Conservation (phyloP, 1,140 invertebrate species). For the Drosophila saltans region DNA sequence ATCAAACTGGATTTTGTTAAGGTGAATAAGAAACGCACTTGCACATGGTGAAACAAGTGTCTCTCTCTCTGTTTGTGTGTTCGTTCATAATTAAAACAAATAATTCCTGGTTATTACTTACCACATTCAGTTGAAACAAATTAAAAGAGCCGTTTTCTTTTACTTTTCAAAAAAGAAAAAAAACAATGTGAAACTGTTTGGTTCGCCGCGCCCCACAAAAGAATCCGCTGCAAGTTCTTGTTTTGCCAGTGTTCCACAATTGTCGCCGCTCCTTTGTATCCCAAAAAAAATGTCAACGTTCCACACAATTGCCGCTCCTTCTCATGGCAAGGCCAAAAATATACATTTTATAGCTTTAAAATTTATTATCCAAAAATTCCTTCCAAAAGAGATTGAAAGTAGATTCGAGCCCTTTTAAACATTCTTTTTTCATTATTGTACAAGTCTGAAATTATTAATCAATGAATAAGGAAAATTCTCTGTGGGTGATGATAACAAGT, state of each 20-base stretch:
- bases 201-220: background rate
- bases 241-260: background rate
- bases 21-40: conserved; percentile 5
- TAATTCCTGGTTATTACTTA: background rate
- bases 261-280: no score
- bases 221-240: background rate
- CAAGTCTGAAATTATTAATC: no score
- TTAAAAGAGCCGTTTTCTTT: background rate
- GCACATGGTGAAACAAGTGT: background rate
- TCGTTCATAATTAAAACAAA: background rate
- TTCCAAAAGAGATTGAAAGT: no score
- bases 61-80: background rate
- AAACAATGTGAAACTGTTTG: background rate
- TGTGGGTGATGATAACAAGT: no score
- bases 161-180: background rate
- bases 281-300: background rate
- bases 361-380: background rate
- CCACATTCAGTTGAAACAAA: background rate
- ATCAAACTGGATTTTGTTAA: conserved; percentile 46
- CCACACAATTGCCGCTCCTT: background rate
- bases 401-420: no score
- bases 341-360: background rate
- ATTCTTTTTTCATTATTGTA: no score
- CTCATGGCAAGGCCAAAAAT: background rate
- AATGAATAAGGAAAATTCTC: no score